Base-by-base conservation (phyloP, 2,797 vertebrate species). In the Eulemur rubriventer region DNA sequence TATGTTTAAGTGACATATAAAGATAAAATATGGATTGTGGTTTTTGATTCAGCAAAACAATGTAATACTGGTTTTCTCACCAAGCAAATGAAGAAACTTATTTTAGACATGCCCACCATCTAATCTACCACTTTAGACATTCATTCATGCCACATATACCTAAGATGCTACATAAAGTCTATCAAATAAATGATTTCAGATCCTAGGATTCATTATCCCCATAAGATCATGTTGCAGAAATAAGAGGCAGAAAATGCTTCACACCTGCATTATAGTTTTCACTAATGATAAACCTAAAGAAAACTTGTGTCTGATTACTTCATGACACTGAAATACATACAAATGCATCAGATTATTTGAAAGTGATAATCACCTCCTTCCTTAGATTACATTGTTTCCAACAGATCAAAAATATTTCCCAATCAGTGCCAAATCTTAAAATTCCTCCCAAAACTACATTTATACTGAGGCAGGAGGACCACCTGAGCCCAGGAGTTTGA, bases 381-480 rank as follows among this genome's bases (percentile, higher is more conserved):
- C 67, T 75, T 57, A 91, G 83, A 67, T 93, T 38, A 85, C 35
- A 48, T 6, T 82, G 48, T 28, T 70, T 89, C 46, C 35, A 80
- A 95, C 4, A 87, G 22, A 84, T 89, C 59, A 57, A 95, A 55
- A 88, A 61, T 81, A 48, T 81, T 89, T 81, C n/a, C 52, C 33
- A 55, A n/a, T 91, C 41, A 76, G 8, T 89, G 52, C 6, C 63
- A 86, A 95, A 89, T 63, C n/a, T 90, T 72, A 95, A 89, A 82
- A 73, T 30, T 41, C 30, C 11, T 78, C 55, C 69, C 67, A 85
- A 72, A 93, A 91, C 89, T 75, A 38, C 43, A 91, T 28, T 57
- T 59, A 59, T 12, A 59, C 57, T 59, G 11, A 59, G 57, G 57
- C 26, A 28, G 55, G 26, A 28, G 26, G 4, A 59, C 12, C 57